Conservation (phyloP, 2,113 vertebrate genomes). For the Furnarius figulus region DNA sequence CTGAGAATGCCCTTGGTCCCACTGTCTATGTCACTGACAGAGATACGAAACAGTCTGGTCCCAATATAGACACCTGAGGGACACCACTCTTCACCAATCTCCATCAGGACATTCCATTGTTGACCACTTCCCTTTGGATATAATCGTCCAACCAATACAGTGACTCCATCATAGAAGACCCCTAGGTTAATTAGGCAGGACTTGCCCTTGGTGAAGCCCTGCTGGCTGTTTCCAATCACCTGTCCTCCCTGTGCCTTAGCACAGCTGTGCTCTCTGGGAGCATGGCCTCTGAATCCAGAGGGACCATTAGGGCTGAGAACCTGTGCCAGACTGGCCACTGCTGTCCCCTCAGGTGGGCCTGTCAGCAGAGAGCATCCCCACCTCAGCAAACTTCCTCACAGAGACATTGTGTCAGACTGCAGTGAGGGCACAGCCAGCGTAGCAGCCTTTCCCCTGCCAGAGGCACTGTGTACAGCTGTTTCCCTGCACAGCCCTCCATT, state of each 20-base stretch:
- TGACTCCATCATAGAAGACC: not conserved
- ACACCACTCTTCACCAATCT: not conserved
- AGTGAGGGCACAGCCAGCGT: rapidly evolving
- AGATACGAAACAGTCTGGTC: not conserved
- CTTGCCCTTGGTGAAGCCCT: not conserved
- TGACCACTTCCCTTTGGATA: not conserved
- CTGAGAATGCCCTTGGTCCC: not conserved
- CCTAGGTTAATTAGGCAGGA: not conserved
- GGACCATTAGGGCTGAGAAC: not conserved
- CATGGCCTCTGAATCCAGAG: not conserved
- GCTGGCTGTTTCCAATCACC: not conserved
- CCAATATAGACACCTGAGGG: not conserved
- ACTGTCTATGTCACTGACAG: too few relatives aligned
- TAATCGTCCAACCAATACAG: not conserved
- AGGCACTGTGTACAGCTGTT: rapidly evolving
- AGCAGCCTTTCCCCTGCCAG: not conserved
- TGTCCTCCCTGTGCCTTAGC: not conserved
- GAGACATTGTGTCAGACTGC: not conserved
- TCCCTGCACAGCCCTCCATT: not conserved
- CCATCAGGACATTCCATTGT: not conserved
- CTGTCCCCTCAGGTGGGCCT: not conserved
- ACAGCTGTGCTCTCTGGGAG: not conserved
- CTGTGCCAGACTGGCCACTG: not conserved
- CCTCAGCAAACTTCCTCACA: not conserved
- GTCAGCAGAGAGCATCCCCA: not conserved